These are phyloP conservation scores for Pterocles burchelli DNA, from an alignment of 2,113 vertebrate genomes.

Conservation along the genomic window DNA sequence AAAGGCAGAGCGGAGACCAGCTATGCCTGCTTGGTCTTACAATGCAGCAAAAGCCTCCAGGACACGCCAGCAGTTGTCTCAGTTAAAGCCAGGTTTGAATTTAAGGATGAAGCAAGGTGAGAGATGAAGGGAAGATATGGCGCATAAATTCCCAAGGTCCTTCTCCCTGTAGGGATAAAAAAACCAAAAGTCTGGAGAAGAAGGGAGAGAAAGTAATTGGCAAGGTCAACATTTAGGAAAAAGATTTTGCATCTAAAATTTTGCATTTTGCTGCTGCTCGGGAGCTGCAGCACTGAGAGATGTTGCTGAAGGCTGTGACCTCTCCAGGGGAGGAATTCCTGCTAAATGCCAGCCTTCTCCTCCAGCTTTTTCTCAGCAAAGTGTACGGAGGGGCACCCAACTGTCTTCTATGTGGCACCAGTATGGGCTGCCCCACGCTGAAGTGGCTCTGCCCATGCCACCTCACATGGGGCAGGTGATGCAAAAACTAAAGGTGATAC, in stretches of 20 bases:
- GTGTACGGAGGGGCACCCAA: background rate
- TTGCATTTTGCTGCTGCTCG: background rate
- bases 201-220: background rate
- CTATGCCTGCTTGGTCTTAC: background rate
- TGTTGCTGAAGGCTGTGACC: background rate
- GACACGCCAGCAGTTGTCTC: background rate
- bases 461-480: background rate
- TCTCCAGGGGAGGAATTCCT: background rate
- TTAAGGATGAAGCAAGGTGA: background rate
- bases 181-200: background rate
- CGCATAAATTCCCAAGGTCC: background rate
- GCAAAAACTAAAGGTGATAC: background rate
- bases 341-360: background rate
- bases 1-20: background rate
- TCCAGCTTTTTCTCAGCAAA: background rate
- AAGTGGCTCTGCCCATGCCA: background rate
- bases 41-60: accelerated
- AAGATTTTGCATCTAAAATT: background rate
- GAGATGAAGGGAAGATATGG: background rate
- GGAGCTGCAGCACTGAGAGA: background rate
- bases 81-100: background rate
- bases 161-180: background rate
- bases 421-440: background rate
- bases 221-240: background rate
- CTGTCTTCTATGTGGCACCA: background rate